Evolutionary conservation across 2,888 invertebrate species (phyloP).

Genomic region (Junonia oenone): DNA sequence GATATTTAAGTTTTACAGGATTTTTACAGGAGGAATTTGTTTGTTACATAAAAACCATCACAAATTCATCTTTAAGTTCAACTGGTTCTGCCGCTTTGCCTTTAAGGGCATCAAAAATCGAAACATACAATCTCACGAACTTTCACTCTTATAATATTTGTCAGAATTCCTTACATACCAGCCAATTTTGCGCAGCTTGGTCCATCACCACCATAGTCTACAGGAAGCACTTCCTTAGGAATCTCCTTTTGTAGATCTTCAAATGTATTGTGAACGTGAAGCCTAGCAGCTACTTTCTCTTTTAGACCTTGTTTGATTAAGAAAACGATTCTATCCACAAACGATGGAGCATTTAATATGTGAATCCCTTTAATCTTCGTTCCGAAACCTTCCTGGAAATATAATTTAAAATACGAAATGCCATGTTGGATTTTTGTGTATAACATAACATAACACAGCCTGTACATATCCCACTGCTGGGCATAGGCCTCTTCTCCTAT

Average conservation of each 20-base stretch:
- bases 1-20: too few relatives aligned
- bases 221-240: conserved; percentile 59
- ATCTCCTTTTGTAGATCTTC: conserved; percentile 61
- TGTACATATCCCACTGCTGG: too few relatives aligned
- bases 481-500: too few relatives aligned
- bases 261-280: conserved; percentile 56
- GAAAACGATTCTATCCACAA: conserved; percentile 57
- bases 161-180: conserved; percentile 38
- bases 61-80: too few relatives aligned
- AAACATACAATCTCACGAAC: too few relatives aligned
- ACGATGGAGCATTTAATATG: conserved; percentile 60
- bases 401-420: not conserved
- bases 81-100: too few relatives aligned
- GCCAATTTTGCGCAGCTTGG: conserved; percentile 44
- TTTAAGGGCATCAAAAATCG: too few relatives aligned
- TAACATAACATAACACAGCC: too few relatives aligned
- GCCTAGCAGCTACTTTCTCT: conserved; percentile 59
- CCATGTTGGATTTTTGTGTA: not conserved
- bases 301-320: conserved; percentile 59
- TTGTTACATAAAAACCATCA: too few relatives aligned
- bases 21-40: too few relatives aligned
- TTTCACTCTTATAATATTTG: not conserved
- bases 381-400: conserved; percentile 62
- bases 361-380: conserved; percentile 71
- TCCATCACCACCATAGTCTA: conserved; percentile 60